A percentile compares a stretch with the other conserved stretches of the same genome.
Evolutionary conservation across 1,140 invertebrate genomes (phyloP).

Genomic region (Odontomachus brunneus): DNA sequence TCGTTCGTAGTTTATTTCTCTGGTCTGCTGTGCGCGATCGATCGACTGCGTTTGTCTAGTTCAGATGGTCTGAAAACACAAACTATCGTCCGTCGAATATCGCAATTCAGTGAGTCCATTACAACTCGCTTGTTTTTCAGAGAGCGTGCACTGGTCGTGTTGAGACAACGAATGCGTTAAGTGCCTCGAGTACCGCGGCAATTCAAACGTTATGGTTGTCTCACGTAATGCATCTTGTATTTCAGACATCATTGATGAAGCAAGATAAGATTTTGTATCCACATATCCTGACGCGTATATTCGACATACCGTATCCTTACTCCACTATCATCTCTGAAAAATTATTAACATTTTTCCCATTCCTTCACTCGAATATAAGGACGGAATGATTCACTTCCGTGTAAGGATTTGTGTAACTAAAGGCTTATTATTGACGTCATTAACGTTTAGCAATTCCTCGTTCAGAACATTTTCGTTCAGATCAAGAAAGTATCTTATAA

Average conservation of each 20-base stretch:
- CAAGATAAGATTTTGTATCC: background rate
- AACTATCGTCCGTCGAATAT: slow-evolving; percentile 46
- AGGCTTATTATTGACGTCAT: no score
- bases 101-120: slow-evolving; percentile 55
- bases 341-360: no score
- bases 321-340: no score
- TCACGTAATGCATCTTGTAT: background rate
- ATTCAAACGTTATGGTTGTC: slow-evolving; percentile 12
- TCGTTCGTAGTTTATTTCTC: slow-evolving; percentile 55
- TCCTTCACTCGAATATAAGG: no score
- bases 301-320: no score
- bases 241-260: background rate
- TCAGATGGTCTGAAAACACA: slow-evolving; percentile 52
- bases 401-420: no score
- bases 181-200: background rate
- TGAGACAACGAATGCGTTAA: slow-evolving; percentile 38
- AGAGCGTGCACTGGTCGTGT: background rate
- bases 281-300: no score
- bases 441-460: no score
- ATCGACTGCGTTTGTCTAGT: slow-evolving; percentile 59
- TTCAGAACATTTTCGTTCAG: no score
- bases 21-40: slow-evolving; percentile 12
- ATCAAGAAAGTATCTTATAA: no score
- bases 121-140: slow-evolving; percentile 43
- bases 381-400: no score